A percentile compares a stretch with the other conserved stretches of the same genome.
Conservation (phyloP, 2,797 vertebrate genomes). For the Catharus ustulatus region DNA sequence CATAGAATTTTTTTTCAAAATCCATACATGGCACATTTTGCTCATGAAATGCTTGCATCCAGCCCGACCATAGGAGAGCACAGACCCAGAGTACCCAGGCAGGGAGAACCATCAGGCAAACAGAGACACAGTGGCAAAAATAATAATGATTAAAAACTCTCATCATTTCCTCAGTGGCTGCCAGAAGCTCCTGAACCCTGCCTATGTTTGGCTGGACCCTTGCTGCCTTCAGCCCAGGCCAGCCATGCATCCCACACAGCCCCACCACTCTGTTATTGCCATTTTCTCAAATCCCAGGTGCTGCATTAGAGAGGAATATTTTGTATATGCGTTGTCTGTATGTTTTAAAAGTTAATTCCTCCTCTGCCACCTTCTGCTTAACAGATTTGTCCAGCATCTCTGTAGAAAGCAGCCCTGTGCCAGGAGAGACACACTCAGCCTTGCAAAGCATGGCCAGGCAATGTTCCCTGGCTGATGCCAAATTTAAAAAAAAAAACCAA, state of each 20-base stretch:
- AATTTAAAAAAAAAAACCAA: background rate
- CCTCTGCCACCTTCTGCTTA: constrained; percentile 16
- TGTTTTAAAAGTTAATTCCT: constrained; percentile 37
- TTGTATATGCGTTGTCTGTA: fast-evolving
- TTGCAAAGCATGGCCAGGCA: background rate
- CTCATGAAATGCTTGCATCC: background rate
- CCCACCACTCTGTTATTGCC: constrained; percentile 7
- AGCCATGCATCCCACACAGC: background rate
- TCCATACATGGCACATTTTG: background rate
- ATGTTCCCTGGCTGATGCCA: background rate
- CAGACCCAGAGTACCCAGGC: background rate
- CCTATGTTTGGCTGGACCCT: background rate
- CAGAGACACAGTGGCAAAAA: background rate
- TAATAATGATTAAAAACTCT: background rate
- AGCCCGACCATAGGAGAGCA: background rate
- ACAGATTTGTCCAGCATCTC: constrained; percentile 24
- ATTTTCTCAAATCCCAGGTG: constrained; percentile 7
- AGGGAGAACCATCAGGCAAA: background rate
- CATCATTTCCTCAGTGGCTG: background rate
- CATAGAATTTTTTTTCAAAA: fast-evolving
- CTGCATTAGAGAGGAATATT: background rate
- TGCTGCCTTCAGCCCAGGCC: background rate
- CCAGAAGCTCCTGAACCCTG: background rate
- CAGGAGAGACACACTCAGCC: background rate
- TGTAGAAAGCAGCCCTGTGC: background rate